Base-by-base conservation (phyloP, 2,113 vertebrate species). In the Gobius niger region DNA sequence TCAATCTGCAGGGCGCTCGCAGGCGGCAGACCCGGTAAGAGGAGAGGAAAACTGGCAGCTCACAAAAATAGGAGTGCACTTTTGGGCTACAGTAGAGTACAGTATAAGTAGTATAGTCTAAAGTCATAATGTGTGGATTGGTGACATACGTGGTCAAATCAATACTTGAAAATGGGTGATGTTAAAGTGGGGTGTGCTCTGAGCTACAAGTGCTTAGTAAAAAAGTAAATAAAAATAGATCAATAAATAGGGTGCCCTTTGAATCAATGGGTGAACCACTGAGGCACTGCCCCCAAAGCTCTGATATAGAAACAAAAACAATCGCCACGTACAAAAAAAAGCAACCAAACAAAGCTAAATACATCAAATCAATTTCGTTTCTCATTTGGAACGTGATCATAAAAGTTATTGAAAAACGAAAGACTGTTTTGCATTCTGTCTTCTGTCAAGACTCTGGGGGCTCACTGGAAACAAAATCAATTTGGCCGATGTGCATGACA, bases 1-100 rank as follows among this genome's bases (percentile, higher is more conserved):
- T 93, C 67, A 95, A 92, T 66, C 91, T 95, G 76, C 94, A 93
- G 70, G 90, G 91, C 5, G 82, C 88, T 70, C 89, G 85, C 61
- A 87, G 85, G 85, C 72, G 77, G 67, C 91, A 89, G 69, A 89
- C 87, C 41, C 91, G 94, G 95, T 95, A 91, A 92, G 85, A 78
- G 50, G 61, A 24, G 67, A 56, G 9, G 67, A 11, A 63, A 49
- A 68, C 24, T 61, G 46, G 11, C 68, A 64, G 50, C 57, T 60
- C 14, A 7, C 24, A 59, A 59, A 40, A 44, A 60, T n/a, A 54
- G 52, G 3, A 51, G 15, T 51, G 6, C 1, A 16, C 7, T 51
- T 51, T 51, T 16, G 8, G 50, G 14, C n/a, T 51, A 51, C 50
- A 8, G 1, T 49, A 49, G 12, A 7, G 24, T 34, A 34, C 24